A percentile compares a stretch with the other conserved stretches of the same genome.
These are phyloP conservation scores for Neria commutata DNA, from an alignment of 2,888 invertebrate species.

Conservation along the genomic window DNA sequence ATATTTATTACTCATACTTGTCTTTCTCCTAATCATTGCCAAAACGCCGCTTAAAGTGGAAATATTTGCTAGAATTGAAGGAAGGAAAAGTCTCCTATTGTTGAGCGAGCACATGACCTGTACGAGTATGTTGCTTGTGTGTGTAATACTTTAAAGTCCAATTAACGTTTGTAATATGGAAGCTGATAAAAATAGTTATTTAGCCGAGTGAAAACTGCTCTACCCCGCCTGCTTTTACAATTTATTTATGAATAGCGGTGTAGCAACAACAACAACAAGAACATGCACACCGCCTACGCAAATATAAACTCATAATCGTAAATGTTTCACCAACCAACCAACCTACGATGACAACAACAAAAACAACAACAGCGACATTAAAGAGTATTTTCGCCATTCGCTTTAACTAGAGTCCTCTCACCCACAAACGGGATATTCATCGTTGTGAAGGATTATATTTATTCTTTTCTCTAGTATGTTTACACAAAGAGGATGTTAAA, in stretches of 20 bases:
- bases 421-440: constrained; percentile 16
- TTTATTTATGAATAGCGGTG: background rate
- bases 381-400: background rate
- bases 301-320: constrained; percentile 23
- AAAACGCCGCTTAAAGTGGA: too few species aligned
- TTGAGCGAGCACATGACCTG: too few species aligned
- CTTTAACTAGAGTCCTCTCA: constrained; percentile 3
- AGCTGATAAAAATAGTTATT: constrained; percentile 20
- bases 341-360: background rate
- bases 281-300: constrained; percentile 16
- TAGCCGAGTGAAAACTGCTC: background rate
- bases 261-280: constrained; percentile 2
- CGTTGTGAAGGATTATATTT: constrained; percentile 27
- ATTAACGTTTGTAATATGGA: constrained; percentile 13
- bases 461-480: constrained; percentile 20
- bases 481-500: constrained; percentile 12
- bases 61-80: too few species aligned
- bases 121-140: too few species aligned
- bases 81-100: too few species aligned
- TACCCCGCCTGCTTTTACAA: background rate
- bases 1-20: too few species aligned
- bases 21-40: too few species aligned
- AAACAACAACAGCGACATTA: constrained; percentile 5
- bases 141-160: constrained; percentile 13
- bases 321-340: constrained; percentile 10